Percentiles rank a stretch among this genome's conserved stretches.
Evolutionary conservation across 2,797 vertebrate genomes (phyloP).

Genomic region (Nyctalus aviator): DNA sequence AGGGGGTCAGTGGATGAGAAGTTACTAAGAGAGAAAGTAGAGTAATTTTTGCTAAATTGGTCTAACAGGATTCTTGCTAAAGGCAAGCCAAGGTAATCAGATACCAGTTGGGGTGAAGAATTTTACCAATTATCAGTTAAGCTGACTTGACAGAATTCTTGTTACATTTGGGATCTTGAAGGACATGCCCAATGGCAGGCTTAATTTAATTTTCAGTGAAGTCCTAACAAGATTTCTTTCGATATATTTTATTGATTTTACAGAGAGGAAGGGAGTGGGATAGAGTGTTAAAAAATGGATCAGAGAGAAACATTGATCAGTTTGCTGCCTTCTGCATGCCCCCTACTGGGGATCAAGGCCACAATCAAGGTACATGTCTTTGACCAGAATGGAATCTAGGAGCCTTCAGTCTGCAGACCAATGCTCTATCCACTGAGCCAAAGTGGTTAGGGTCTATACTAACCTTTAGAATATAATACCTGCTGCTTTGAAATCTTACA

Average conservation of each 20-base stretch:
- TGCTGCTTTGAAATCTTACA: background rate
- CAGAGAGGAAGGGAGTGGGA: too few species aligned
- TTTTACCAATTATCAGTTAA: background rate
- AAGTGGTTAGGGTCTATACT: background rate
- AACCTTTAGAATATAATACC: background rate
- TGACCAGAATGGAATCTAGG: too few species aligned
- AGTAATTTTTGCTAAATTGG: background rate
- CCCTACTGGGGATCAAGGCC: too few species aligned
- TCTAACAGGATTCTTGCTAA: background rate
- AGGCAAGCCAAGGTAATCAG: background rate
- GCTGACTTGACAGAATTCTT: background rate
- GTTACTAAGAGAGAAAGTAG: background rate
- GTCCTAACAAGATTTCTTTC: too few species aligned
- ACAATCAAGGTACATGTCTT: too few species aligned
- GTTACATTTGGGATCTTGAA: background rate
- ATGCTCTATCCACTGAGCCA: too few species aligned
- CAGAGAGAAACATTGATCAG: too few species aligned
- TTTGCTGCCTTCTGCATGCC: too few species aligned
- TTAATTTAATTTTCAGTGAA: background rate
- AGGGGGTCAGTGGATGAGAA: background rate
- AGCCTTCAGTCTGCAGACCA: too few species aligned
- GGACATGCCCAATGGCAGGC: background rate
- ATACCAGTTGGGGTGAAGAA: background rate
- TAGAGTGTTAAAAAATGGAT: too few species aligned
- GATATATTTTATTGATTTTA: too few species aligned